Evolutionary conservation across 2,797 vertebrate species (phyloP), one percentile per base, ranked within the genome.

Genomic region (Geotrypetes seraphini): DNA sequence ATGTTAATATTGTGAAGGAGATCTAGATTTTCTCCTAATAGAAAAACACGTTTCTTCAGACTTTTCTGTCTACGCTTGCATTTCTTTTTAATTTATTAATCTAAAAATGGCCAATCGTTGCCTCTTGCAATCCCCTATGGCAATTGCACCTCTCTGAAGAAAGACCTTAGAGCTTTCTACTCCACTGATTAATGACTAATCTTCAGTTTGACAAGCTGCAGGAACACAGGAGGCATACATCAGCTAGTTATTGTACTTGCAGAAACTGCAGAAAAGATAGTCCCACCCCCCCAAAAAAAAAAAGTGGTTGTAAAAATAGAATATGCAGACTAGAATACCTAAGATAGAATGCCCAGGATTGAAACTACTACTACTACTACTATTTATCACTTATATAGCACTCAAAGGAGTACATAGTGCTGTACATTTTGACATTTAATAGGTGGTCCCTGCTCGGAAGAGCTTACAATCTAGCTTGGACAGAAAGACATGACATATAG

Each of bases 111-210:
- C 22, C 34, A 34, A 22, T 31, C n/a, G 27, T 14, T 13, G 30
- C 31, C 27, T 28, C 24, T n/a, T 15, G 10, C n/a, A n/a, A 7
- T 22, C 22, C 36, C 43, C 36, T 26, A 30, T 30, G 25, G 43
- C 25, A 11, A 34, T 47, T 31, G 22, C n/a, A 30, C 31, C 26
- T 9, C 22, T 19, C 26, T 12, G 10, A 27, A 44, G 26, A 36
- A 33, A 16, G 33, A 36, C 16, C 42, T 35, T 7, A 18, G 29
- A 38, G 15, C 24, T 29, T 46, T 33, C 36, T 39, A 30, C 36
- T 39, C 36, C 30, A 34, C 30, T 46, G 43, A 47, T 47, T 30
- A 47, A 47, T 34, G 36, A 35, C 36, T 39, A 25, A 18, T 39
- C 31, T 39, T 23, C 36, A 22, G 31, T 27, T n/a, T 47, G 31